Percentiles rank a stretch among this genome's conserved stretches.
phyloP scores from a whole-genome alignment of 1,140 invertebrate species.

The Brachionus asplanchnoidis region DNA sequence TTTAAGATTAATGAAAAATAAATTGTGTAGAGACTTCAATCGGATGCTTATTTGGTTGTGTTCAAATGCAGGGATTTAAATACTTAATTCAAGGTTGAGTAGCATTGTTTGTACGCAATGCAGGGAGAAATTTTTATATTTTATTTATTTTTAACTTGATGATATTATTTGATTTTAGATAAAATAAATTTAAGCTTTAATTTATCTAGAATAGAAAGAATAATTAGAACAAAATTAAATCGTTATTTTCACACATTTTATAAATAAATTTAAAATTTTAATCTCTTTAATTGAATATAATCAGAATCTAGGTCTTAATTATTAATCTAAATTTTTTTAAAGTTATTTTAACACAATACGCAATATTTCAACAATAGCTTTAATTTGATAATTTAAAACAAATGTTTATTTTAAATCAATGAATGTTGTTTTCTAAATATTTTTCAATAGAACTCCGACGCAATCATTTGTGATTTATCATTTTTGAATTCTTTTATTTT shows the following conservation, averaged over 20 bases:
- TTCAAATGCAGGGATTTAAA: no score
- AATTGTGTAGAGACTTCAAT: no score
- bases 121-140: no score
- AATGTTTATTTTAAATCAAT: not conserved
- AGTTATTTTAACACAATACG: not conserved
- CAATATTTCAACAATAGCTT: not conserved
- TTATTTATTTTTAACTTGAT: no score
- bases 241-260: not conserved
- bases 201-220: not conserved
- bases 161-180: not conserved
- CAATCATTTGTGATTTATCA: not conserved
- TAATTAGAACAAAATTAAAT: not conserved
- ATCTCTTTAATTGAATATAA: not conserved
- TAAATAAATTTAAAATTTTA: not conserved
- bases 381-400: not conserved
- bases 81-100: no score
- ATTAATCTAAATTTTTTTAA: not conserved
- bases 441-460: not conserved
- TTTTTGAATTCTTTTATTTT: not conserved
- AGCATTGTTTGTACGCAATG: no score
- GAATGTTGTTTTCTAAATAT: not conserved
- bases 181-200: not conserved
- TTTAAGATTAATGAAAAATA: no score
- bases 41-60: no score
- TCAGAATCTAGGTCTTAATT: not conserved